Conservation (phyloP, 2,888 invertebrate genomes). For the Diarsia mendica region DNA sequence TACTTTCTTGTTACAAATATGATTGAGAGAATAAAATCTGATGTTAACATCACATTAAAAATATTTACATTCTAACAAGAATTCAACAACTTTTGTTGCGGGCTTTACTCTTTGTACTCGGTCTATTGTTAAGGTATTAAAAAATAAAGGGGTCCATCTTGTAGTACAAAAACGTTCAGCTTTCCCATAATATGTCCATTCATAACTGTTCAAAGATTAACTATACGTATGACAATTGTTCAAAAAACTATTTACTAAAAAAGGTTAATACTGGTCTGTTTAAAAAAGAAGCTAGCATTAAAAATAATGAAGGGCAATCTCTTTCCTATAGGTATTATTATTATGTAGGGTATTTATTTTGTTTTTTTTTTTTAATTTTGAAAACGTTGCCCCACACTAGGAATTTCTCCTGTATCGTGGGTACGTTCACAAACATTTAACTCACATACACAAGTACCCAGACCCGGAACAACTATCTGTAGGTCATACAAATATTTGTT, state of each 20-base stretch:
- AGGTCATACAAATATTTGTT: too few relatives aligned
- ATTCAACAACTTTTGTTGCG: conserved; percentile 1
- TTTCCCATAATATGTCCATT: background rate
- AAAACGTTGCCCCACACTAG: too few relatives aligned
- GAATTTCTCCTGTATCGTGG: too few relatives aligned
- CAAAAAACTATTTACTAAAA: background rate
- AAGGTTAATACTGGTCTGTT: background rate
- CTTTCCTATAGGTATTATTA: too few relatives aligned
- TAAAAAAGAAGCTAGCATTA: background rate
- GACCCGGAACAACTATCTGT: too few relatives aligned
- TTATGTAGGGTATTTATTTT: background rate
- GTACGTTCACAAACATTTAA: too few relatives aligned
- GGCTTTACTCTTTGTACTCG: background rate
- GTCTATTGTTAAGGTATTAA: background rate
- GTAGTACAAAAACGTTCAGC: background rate
- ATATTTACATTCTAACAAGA: background rate
- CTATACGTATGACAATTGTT: background rate
- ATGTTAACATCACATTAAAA: background rate
- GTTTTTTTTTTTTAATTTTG: too few relatives aligned
- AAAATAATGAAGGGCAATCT: background rate
- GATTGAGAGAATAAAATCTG: background rate
- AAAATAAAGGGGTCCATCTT: conserved; percentile 29
- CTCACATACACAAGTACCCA: too few relatives aligned
- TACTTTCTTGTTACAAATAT: background rate
- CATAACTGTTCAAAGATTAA: background rate